These are phyloP conservation scores for Porites lutea DNA, from an alignment of 64 coral and sea anemone species.

Conservation along the genomic window DNA sequence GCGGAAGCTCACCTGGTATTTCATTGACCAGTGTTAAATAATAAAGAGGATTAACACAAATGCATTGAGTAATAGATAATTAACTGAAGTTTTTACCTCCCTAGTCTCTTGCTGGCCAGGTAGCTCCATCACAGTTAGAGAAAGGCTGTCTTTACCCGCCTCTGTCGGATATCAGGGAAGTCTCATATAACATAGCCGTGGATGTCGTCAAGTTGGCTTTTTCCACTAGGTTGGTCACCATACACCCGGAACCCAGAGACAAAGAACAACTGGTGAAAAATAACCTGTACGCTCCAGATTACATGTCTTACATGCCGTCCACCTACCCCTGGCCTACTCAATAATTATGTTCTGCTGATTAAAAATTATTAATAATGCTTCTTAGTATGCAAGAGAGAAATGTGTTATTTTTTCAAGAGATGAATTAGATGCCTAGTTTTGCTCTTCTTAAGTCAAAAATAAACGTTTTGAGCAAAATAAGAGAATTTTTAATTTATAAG, in stretches of 20 bases:
- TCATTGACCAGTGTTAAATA: too few relatives aligned
- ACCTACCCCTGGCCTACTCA: slow-evolving; percentile 80
- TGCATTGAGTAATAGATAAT: neutral
- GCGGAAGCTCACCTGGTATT: too few relatives aligned
- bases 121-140: slow-evolving; percentile 72
- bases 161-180: slow-evolving; percentile 80
- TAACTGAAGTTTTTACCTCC: neutral
- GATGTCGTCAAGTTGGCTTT: slow-evolving; percentile 80
- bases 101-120: slow-evolving; percentile 85
- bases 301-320: slow-evolving; percentile 89
- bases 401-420: too few relatives aligned
- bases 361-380: neutral
- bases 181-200: slow-evolving; percentile 73
- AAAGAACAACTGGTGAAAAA: slow-evolving; percentile 75
- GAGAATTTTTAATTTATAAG: too few relatives aligned
- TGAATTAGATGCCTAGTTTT: too few relatives aligned
- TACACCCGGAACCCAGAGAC: slow-evolving; percentile 89
- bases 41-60: too few relatives aligned
- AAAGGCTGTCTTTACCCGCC: slow-evolving; percentile 93
- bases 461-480: too few relatives aligned
- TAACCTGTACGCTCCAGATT: slow-evolving; percentile 80
- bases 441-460: too few relatives aligned
- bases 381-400: too few relatives aligned
- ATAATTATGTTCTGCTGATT: neutral
- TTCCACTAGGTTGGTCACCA: slow-evolving; percentile 64